Evolutionary conservation across 2,797 vertebrate species (phyloP).

Genomic region (Sylvia borin): DNA sequence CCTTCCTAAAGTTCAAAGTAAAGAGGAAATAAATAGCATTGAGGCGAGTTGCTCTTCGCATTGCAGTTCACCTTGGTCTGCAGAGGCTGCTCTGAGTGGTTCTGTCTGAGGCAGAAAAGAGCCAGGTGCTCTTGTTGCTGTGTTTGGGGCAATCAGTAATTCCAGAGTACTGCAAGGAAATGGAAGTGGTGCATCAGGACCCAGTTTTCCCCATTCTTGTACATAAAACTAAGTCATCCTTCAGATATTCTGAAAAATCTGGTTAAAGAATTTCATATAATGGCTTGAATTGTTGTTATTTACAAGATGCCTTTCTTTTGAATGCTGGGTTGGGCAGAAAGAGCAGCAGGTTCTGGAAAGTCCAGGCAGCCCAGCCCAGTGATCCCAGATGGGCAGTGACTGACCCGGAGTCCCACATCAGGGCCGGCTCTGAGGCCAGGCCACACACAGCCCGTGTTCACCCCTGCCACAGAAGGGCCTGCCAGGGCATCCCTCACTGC

Average conservation of each 20-base stretch:
- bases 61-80: background rate
- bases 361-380: background rate
- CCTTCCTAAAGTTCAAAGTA: background rate
- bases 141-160: background rate
- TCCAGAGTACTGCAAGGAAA: background rate
- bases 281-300: background rate
- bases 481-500: background rate
- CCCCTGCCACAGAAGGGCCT: background rate
- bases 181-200: background rate
- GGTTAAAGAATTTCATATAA: background rate
- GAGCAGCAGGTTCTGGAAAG: background rate
- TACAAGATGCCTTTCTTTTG: background rate
- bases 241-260: background rate
- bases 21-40: background rate
- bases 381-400: background rate
- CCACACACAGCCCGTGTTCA: accelerated
- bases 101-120: background rate
- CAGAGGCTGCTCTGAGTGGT: background rate
- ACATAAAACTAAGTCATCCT: background rate
- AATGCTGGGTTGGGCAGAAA: background rate
- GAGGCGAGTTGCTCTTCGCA: background rate
- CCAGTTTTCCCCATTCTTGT: background rate
- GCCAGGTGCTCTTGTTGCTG: background rate
- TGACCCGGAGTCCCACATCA: background rate
- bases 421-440: background rate